Evolutionary conservation across 2,113 vertebrate species (phyloP).

Genomic region (Mesocricetus auratus): DNA sequence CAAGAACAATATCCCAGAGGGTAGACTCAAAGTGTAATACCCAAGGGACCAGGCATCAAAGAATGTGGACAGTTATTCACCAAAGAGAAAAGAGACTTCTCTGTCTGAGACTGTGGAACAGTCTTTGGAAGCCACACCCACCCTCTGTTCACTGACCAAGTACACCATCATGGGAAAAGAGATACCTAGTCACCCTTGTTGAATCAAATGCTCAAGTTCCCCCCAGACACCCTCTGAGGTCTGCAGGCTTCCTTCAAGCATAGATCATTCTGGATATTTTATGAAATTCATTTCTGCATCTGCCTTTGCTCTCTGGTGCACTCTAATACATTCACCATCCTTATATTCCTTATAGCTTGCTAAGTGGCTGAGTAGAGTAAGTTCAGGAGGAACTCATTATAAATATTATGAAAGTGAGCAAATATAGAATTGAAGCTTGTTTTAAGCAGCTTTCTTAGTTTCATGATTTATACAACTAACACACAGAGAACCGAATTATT

Average conservation of each 20-base stretch:
- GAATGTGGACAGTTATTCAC: not conserved
- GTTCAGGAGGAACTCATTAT: not conserved
- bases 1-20: not conserved
- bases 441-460: not conserved
- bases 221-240: not conserved
- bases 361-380: not conserved
- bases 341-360: not conserved
- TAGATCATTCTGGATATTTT: not conserved
- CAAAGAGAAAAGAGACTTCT: not conserved
- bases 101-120: not conserved
- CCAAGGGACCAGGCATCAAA: not conserved
- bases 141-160: not conserved
- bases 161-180: not conserved
- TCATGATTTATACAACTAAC: slow-evolving; percentile 23
- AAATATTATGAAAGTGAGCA: not conserved
- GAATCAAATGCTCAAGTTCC: not conserved
- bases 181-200: not conserved
- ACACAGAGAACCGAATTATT: not conserved
- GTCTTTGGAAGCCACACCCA: not conserved
- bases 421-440: not conserved
- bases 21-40: too few relatives aligned
- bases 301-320: not conserved
- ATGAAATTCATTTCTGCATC: not conserved
- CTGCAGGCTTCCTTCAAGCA: not conserved
- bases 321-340: not conserved